Conservation (phyloP, 2,113 vertebrate genomes). For the Artemisiospiza belli region DNA sequence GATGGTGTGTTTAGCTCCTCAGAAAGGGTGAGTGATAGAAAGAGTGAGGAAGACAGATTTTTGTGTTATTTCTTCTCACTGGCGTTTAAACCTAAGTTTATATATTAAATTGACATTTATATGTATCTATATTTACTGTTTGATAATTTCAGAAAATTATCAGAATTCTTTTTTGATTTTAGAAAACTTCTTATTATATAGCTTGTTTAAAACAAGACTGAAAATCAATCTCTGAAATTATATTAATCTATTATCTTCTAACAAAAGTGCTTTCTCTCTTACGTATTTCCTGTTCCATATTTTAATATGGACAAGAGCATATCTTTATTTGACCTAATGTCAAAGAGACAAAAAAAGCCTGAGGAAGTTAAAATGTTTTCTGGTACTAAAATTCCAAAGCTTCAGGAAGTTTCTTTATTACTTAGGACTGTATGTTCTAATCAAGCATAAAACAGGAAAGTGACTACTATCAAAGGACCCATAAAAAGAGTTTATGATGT, state of each 20-base stretch:
- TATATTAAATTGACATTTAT: not conserved
- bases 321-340: not conserved
- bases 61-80: not conserved
- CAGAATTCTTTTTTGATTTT: not conserved
- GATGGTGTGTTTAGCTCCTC: not conserved
- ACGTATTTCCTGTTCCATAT: not conserved
- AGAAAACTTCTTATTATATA: not conserved
- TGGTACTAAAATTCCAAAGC: constrained; percentile 69
- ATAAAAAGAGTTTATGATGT: constrained; percentile 86
- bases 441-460: constrained; percentile 80
- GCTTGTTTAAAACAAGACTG: not conserved
- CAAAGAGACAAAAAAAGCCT: not conserved
- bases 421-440: constrained; percentile 81
- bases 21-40: not conserved
- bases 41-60: not conserved
- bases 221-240: not conserved
- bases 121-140: not conserved
- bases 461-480: constrained; percentile 81
- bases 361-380: constrained; percentile 35
- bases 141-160: not conserved
- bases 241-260: not conserved
- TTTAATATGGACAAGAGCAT: not conserved
- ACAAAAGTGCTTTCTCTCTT: not conserved
- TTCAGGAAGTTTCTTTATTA: constrained; percentile 80
- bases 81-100: not conserved